phyloP scores from a whole-genome alignment of 2,888 invertebrate genomes.

The Nephrotoma flavescens region DNA sequence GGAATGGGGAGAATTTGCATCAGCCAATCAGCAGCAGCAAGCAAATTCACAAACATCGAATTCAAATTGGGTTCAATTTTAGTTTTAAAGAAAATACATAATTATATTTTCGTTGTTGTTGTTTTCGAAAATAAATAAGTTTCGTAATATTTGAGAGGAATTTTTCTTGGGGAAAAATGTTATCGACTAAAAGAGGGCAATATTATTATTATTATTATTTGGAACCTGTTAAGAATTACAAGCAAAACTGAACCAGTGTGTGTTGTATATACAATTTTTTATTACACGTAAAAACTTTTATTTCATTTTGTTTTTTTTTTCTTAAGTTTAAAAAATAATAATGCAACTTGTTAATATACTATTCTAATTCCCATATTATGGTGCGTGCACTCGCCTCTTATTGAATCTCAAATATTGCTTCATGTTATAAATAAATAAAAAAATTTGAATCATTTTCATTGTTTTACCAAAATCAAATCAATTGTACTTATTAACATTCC shows the following conservation, averaged over 20 bases:
- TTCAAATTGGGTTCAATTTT: constrained; percentile 33
- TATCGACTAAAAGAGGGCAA: not conserved
- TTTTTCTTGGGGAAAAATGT: not conserved
- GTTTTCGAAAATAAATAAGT: not conserved
- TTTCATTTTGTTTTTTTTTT: not conserved
- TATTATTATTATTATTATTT: not conserved
- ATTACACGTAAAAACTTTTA: not conserved
- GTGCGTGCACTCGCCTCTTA: not conserved
- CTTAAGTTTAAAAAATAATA: not conserved
- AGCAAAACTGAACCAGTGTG: not conserved
- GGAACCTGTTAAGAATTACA: not conserved
- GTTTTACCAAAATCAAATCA: not conserved
- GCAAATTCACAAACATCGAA: constrained; percentile 24
- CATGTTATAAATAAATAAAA: not conserved
- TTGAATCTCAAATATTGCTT: not conserved
- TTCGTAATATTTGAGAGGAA: not conserved
- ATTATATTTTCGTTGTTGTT: not conserved
- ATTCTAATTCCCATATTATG: not conserved
- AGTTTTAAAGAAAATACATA: constrained; percentile 10
- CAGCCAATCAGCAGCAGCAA: constrained; percentile 33
- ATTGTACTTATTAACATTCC: not conserved
- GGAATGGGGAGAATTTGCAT: constrained; percentile 71
- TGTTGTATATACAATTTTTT: not conserved
- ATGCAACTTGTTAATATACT: not conserved
- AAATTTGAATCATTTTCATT: not conserved